Conservation (phyloP, 2,888 invertebrate genomes). For the Lasioglossum morio region DNA sequence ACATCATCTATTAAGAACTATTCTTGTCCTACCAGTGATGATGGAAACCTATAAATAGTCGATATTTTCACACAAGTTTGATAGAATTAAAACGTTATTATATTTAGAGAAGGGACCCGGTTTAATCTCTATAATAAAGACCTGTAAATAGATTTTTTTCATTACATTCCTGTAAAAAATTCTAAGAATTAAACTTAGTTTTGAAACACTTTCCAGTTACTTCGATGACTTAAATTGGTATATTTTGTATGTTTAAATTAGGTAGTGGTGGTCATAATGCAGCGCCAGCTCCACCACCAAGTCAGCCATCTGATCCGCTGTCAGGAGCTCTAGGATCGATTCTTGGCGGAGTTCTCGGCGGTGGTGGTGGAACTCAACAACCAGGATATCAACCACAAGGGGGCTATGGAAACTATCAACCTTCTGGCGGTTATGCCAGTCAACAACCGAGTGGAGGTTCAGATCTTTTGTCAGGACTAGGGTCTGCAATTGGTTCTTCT, state of each 20-base stretch:
- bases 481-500: conserved; percentile 77
- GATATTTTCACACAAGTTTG: neutral
- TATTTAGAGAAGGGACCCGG: neutral
- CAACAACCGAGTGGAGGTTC: conserved; percentile 64
- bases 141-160: neutral
- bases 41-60: conserved; percentile 33
- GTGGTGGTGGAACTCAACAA: conserved; percentile 74
- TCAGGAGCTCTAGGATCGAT: conserved; percentile 78
- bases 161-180: too few species aligned
- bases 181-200: too few species aligned
- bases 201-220: too few species aligned
- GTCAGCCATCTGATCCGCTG: conserved; percentile 74
- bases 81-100: neutral
- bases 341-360: conserved; percentile 81
- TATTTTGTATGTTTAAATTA: conserved; percentile 30
- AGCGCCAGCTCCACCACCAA: conserved; percentile 52
- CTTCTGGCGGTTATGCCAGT: conserved; percentile 69
- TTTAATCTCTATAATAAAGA: neutral
- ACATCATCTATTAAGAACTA: conserved; percentile 64
- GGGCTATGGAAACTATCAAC: conserved; percentile 72
- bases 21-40: conserved; percentile 51
- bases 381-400: conserved; percentile 77
- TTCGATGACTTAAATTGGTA: neutral
- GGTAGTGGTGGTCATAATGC: conserved; percentile 55
- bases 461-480: conserved; percentile 79